Evolutionary conservation across 2,113 vertebrate genomes (phyloP), one percentile per base, ranked within the genome.

Genomic region (Saguinus midas): DNA sequence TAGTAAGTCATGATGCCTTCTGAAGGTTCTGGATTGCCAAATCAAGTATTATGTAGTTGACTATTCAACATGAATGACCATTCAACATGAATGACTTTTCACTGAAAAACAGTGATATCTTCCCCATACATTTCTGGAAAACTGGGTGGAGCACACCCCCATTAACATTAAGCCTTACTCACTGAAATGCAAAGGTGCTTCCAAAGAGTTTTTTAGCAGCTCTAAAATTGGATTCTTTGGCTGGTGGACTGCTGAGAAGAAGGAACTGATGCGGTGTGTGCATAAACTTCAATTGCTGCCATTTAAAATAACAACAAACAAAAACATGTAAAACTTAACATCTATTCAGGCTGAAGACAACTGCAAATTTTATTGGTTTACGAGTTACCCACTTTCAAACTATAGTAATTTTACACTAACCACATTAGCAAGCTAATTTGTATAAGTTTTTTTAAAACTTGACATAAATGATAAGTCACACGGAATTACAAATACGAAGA

Each of bases 101-200:
- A 84, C n/a, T 6, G 35, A 35, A 43, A 94, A 55, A n/a, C 17
- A 45, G 17, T 35, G 9, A 13, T 79, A 45, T 58, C 45, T 57
- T 86, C 43, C 43, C 64, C 14, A 8, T 1, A 1, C 8, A 40
- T 35, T 55, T 76, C 58, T 58, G 43, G 50, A 70, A 58, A 8
- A 68, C 5, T 8, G 14, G 4, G 14, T 20, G n/a, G 8, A n/a
- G 8, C 27, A 61, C 23, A 82, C 3, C 12, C 32, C 48, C 13
- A 35, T 29, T 1, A 43, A 35, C 25, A 37, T 0, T 0, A 64
- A 91, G 82, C 37, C 87, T 40, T 91, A 99, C 99, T 99, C 96
- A 99, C 99, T 99, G 99, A 98, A 99, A 99, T 97, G 99, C 99
- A 96, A 99, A 99, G 83, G 99, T 99, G 98, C 99, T 99, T 98